These are phyloP conservation scores for Trichogramma evanescens DNA, from an alignment of 2,888 invertebrate species.

Conservation along the genomic window DNA sequence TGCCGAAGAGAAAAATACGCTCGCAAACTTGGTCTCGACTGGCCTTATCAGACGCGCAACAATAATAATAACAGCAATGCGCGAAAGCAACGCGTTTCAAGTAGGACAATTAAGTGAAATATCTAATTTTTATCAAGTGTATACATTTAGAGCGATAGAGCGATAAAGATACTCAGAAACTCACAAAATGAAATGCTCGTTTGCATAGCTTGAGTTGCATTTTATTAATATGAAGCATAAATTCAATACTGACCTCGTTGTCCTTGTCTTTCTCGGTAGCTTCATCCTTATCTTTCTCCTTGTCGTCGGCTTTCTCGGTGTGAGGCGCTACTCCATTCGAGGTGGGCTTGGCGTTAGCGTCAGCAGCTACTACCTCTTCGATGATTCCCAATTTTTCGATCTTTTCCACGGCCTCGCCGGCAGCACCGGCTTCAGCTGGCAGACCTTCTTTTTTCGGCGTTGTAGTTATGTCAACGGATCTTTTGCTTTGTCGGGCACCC, in stretches of 20 bases:
- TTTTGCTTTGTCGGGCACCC: slow-evolving; percentile 82
- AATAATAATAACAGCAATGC: neutral
- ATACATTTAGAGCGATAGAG: no score
- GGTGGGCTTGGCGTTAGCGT: slow-evolving; percentile 64
- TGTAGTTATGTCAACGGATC: slow-evolving; percentile 80
- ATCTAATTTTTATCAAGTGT: no score
- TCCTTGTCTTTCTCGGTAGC: slow-evolving; percentile 59
- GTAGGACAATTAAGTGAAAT: no score
- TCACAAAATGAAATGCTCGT: no score
- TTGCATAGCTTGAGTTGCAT: neutral
- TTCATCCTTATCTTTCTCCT: slow-evolving; percentile 65
- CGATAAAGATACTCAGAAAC: no score
- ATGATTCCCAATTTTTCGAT: slow-evolving; percentile 63
- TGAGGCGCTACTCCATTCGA: slow-evolving; percentile 66
- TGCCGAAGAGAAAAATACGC: no score
- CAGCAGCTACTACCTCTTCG: slow-evolving; percentile 50
- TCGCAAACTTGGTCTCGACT: no score
- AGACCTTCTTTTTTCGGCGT: slow-evolving; percentile 53
- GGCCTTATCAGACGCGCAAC: slow-evolving; percentile 10
- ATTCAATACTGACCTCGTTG: slow-evolving; percentile 44
- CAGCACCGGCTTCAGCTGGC: slow-evolving; percentile 11
- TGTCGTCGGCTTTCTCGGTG: slow-evolving; percentile 49
- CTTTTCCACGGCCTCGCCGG: slow-evolving; percentile 50
- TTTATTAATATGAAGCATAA: neutral
- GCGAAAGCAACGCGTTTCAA: no score